Evolutionary conservation across 2,113 vertebrate species (phyloP), one percentile per base, ranked within the genome.

Genomic region (Sakesphorus luctuosus): DNA sequence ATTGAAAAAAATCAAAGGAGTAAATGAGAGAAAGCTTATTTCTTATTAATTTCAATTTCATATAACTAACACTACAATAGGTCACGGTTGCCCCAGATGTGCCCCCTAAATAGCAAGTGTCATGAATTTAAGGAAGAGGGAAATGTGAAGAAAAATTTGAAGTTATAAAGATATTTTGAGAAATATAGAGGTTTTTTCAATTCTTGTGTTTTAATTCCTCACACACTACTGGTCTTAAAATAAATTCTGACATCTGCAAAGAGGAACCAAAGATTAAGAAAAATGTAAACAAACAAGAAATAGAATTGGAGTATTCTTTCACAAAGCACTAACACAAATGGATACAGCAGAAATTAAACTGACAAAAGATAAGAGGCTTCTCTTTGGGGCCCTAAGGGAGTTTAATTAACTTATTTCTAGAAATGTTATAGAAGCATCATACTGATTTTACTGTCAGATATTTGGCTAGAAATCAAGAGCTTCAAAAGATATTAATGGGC

Each of bases 391-490:
- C 95, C 89, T 94, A 31, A 85, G 83, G 96, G 87, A 87, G 6
- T 66, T 49, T 95, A 94, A 97, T 97, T 93, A 95, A 93, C 87
- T 72, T 38, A 83, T 87, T 96, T 87, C 67, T 73, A 92, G 71
- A 89, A 96, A 90, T 29, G 18, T 7, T 31, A 83, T 69, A 44
- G 79, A 94, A 94, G 74, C 63, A 75, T 90, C 91, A 69, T 66
- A 66, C 36, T 81, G 85, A 90, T 93, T 87, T 91, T 87, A 61
- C 56, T 96, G 94, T 92, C 91, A 96, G 80, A 86, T 94, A 94
- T 74, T 96, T 97, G 96, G 94, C 96, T 92, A 87, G 65, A 94
- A 96, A 82, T 93, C 95, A 95, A 95, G 67, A 87, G 71, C 65
- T 94, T 95, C 86, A 92, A 78, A 96, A 94, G 63, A 59, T n/a